phyloP scores from a whole-genome alignment of 1,140 invertebrate genomes.

The Eumeta japonica region DNA sequence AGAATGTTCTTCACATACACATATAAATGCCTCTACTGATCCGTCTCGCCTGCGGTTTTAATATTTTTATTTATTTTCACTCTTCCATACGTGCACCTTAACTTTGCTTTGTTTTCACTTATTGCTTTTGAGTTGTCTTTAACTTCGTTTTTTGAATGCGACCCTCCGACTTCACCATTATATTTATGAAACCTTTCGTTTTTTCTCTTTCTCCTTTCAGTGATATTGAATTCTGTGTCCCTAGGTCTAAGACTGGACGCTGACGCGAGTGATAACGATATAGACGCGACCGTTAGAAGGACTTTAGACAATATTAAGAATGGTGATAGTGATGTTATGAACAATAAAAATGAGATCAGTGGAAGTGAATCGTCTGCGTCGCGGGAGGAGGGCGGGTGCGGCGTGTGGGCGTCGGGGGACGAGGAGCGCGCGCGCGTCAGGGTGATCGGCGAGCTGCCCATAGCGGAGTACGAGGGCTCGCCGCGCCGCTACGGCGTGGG shows the following conservation, averaged over 20 bases:
- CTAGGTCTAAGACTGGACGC: slow-evolving; percentile 55
- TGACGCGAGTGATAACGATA: slow-evolving; percentile 52
- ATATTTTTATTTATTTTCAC: no score
- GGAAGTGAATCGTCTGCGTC: slow-evolving; percentile 40
- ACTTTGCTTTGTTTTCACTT: no score
- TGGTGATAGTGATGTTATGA: slow-evolving; percentile 47
- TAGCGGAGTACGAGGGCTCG: slow-evolving; percentile 89
- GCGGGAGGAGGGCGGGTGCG: slow-evolving; percentile 31
- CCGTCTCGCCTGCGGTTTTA: no score
- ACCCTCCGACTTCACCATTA: no score
- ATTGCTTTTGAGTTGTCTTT: no score
- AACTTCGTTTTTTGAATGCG: no score
- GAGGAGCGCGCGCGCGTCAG: slow-evolving; percentile 66
- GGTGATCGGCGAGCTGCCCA: slow-evolving; percentile 83
- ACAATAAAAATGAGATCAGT: slow-evolving; percentile 40
- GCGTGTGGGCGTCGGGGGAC: slow-evolving; percentile 38
- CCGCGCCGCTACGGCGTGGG: slow-evolving; percentile 79
- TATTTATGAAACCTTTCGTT: slow-evolving; percentile 1
- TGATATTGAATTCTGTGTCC: slow-evolving; percentile 57
- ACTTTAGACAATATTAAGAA: slow-evolving; percentile 55
- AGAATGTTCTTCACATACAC: no score
- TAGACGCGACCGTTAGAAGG: slow-evolving; percentile 52
- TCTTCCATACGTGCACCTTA: no score
- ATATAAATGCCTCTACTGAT: no score
- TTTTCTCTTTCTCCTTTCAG: slow-evolving; percentile 51